Evolutionary conservation across 2,113 vertebrate genomes (phyloP), one percentile per base, ranked within the genome.

Genomic region (Chaenocephalus aceratus): DNA sequence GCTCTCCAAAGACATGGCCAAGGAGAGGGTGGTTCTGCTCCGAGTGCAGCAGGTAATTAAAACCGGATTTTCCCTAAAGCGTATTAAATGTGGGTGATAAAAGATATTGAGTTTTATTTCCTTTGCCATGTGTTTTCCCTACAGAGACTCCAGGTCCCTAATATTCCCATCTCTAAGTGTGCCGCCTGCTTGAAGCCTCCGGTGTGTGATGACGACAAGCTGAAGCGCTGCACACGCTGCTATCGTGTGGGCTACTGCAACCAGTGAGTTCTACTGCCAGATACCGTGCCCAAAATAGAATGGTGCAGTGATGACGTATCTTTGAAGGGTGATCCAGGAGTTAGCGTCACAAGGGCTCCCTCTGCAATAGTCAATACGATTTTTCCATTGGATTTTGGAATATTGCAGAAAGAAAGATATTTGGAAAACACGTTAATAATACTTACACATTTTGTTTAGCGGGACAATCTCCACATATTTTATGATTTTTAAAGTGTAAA

Each of bases 191-290:
- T 97, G 89, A 98, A 98, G 92, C 96, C 97, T 64, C 97, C 97
- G 15, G 90, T 96, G 79, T 94, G 95, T 0, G 98, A 99, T 30
- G 98, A 99, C 1, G 98, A 99, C 89, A 99, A 99, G 84, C 94
- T 99, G 88, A 97, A 92, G 85, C 96, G 98, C 2, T 99, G 98
- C 88, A 99, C 96, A 30, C 96, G 97, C 71, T 99, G 98, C 92
- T 99, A 99, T 87, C 96, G 97, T 0, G 98, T 98, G 2, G 97
- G 97, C 90, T 99, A 99, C 92, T 99, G 98, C 94, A 99, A 99
- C 30, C 97, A 98, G 98, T 99, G 89, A 97, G 97, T 93, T 26
- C n/a, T 41, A 9, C 36, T 44, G 10, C 23, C 36, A 48, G 10
- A 23, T 30, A 36, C 16, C 8, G 7, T 2, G 36, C 36, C 36